Evolutionary conservation across 1,140 invertebrate species (phyloP).

Genomic region (Euura lappo): DNA sequence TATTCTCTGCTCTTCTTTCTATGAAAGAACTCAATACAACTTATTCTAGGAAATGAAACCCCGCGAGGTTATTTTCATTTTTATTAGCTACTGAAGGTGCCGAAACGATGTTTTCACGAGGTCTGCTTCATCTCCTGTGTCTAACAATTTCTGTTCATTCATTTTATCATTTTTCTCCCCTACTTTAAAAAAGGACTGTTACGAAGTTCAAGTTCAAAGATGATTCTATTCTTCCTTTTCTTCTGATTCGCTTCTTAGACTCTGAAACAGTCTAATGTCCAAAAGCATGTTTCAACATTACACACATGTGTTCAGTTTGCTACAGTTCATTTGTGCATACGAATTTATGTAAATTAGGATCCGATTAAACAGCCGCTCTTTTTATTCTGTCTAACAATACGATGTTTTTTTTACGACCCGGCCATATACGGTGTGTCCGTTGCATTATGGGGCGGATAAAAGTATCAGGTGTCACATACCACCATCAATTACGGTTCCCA

Average conservation of each 20-base stretch:
- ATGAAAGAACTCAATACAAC: slow-evolving; percentile 31
- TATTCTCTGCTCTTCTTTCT: slow-evolving; percentile 19
- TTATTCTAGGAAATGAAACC: slow-evolving; percentile 26
- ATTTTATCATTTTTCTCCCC: neutral
- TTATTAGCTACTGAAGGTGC: slow-evolving; percentile 19
- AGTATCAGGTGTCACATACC: neutral
- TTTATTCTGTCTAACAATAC: neutral
- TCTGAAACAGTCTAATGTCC: neutral
- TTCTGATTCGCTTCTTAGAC: neutral
- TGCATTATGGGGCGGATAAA: neutral
- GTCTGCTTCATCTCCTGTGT: neutral
- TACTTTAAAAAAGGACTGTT: neutral
- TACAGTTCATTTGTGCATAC: neutral
- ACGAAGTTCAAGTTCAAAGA: neutral
- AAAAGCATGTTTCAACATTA: neutral
- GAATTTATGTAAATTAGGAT: neutral
- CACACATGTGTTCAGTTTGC: neutral
- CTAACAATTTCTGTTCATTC: no score
- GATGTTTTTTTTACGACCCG: neutral
- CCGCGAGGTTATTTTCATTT: slow-evolving; percentile 31
- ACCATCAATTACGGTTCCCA: neutral
- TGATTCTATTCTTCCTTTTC: neutral
- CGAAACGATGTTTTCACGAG: neutral
- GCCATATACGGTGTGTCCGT: neutral
- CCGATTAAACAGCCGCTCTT: slow-evolving; percentile 1